Evolutionary conservation across 1,140 invertebrate species (phyloP).

Genomic region (Trypoxylus dichotomus): DNA sequence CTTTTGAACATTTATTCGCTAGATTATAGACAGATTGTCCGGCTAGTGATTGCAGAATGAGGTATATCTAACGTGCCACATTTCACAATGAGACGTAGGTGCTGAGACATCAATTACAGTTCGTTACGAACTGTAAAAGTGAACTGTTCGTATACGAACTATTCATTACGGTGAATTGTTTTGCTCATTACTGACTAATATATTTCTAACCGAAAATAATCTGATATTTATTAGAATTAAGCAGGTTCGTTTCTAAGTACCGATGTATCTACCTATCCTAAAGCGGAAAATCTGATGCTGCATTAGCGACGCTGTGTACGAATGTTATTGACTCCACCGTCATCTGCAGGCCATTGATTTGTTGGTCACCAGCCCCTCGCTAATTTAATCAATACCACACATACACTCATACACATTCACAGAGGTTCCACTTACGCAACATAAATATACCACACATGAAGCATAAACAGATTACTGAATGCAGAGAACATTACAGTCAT

Average conservation of each 20-base stretch:
- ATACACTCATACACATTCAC: not conserved
- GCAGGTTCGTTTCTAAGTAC: not conserved
- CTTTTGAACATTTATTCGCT: too few species aligned
- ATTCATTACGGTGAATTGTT: too few species aligned
- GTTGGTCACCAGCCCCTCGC: constrained; percentile 25
- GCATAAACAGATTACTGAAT: not conserved
- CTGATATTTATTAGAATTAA: not conserved
- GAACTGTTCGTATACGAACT: too few species aligned
- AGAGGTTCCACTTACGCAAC: not conserved
- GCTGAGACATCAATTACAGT: too few species aligned
- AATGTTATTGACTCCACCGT: constrained; percentile 28
- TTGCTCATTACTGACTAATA: too few species aligned
- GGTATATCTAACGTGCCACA: too few species aligned
- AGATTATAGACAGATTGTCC: too few species aligned
- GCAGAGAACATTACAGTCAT: not conserved
- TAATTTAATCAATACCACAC: constrained; percentile 29
- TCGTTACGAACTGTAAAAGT: too few species aligned
- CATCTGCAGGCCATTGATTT: constrained; percentile 28
- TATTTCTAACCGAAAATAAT: not conserved
- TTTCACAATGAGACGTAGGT: too few species aligned
- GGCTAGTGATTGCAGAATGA: too few species aligned
- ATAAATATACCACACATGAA: constrained; percentile 18
- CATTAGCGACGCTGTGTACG: not conserved
- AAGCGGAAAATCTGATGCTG: constrained; percentile 9
- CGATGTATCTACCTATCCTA: not conserved